Evolutionary conservation across 2,888 invertebrate species (phyloP).

Genomic region (Nomada fabriciana): DNA sequence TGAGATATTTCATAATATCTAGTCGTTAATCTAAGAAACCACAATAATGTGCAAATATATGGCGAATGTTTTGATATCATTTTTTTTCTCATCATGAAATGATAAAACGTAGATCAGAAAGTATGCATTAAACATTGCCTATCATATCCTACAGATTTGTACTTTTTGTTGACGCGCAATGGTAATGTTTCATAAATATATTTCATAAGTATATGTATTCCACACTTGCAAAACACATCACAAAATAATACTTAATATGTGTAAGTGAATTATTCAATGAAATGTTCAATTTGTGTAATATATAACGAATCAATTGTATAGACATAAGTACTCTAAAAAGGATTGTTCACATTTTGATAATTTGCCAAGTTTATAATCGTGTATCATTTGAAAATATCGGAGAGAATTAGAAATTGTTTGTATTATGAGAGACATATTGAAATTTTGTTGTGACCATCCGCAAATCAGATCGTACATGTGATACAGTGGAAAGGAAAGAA

Average conservation of each 20-base stretch:
- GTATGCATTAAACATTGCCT: conserved; percentile 19
- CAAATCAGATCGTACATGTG: conserved; percentile 23
- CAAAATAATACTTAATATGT: conserved; percentile 36
- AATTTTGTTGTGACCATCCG: neutral
- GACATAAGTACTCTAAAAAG: conserved; percentile 43
- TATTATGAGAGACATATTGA: neutral
- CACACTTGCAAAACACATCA: conserved; percentile 39
- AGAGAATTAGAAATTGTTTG: conserved; percentile 17
- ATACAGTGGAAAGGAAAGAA: neutral
- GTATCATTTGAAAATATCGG: conserved; percentile 13
- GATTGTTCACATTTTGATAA: conserved; percentile 38
- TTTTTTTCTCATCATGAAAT: conserved; percentile 34
- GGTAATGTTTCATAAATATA: conserved; percentile 33
- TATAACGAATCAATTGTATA: conserved; percentile 46
- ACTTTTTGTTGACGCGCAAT: conserved; percentile 39
- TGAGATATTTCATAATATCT: conserved; percentile 52
- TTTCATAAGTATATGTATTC: conserved; percentile 41
- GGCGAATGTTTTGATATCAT: conserved; percentile 37
- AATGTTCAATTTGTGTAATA: conserved; percentile 33
- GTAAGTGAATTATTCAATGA: conserved; percentile 19
- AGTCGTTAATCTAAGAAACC: conserved; percentile 55
- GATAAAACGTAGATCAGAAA: conserved; percentile 14
- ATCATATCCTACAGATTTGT: conserved; percentile 38
- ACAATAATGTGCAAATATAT: conserved; percentile 39
- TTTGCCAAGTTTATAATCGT: conserved; percentile 38